Base-by-base conservation (phyloP, 2,888 invertebrate genomes). In the Drosophila colorata region DNA sequence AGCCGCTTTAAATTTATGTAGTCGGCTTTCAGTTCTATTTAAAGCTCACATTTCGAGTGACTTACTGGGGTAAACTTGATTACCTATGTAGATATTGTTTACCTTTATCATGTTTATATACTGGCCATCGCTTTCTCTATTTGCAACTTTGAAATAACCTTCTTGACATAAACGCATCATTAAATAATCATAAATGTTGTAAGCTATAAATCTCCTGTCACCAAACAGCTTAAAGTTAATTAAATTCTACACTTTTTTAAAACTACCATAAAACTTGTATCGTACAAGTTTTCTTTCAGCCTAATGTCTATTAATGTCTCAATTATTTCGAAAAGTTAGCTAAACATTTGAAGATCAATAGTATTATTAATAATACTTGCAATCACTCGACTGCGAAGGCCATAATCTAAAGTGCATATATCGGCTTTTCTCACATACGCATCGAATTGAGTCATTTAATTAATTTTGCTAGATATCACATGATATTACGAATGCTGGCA, bases 21-120 rank as follows among this genome's bases (percentile, higher is more conserved):
- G 51, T 64, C 43, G 18, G 49, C 70, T 71, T 55, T 56, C 31
- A 58, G 72, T 71, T 76, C 73, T 73, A 59, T 59, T 73, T 71
- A 13, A 56, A 73, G 48, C 51, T 28, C 47, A 52, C 38, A 69
- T 69, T 69, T 69, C 61, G 47, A 71, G 58, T 51, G 63, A 33
- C 40, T 49, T 37, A 52, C 55, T 37, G 33, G 8, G 18, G 31
- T 65, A 51, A 66, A 61, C 56, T 52, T 72, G 67, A 66, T 71
- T 66, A 47, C 59, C 41, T 72, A 44, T 43, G 25, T 55, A 33
- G 11, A 16, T 23, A 40, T 9, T 46, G 23, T 31, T 64, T 46
- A 16, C 13, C 28, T 20, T 33, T 46, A 35, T 28, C 47, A 31
- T 58, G 52, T 44, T 20, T 69, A 14, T 28, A 13, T 5, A 28